A percentile compares a stretch with the other conserved stretches of the same genome.
These are phyloP conservation scores for Paramormyrops kingsleyae DNA, from an alignment of 2,113 vertebrate genomes.

Conservation along the genomic window DNA sequence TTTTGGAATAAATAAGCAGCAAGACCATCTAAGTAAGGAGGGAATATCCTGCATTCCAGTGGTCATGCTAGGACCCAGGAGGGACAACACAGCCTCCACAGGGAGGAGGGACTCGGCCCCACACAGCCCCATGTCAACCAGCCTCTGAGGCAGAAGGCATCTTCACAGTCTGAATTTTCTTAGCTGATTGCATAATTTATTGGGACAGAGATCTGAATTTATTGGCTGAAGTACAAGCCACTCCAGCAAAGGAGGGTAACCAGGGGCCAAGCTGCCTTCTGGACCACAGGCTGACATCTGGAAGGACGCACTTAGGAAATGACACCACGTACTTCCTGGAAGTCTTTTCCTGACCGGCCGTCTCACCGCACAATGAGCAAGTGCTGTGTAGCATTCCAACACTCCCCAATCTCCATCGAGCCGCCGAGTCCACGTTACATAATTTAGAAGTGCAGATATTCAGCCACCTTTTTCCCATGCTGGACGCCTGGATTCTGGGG, in stretches of 20 bases:
- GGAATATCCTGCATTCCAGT: no score
- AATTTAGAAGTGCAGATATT: not conserved
- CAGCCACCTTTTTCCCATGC: not conserved
- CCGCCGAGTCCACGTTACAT: not conserved
- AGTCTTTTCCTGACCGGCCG: not conserved
- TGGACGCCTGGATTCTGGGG: not conserved
- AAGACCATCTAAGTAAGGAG: no score
- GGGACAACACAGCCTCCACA: no score
- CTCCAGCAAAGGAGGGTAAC: not conserved
- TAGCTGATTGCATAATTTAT: no score
- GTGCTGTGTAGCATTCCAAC: not conserved
- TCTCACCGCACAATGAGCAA: not conserved
- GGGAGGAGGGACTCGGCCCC: no score
- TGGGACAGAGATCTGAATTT: not conserved
- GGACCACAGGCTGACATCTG: not conserved
- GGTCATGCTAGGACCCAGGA: no score
- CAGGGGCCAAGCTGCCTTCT: not conserved
- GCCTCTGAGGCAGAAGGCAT: no score
- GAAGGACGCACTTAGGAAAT: not conserved
- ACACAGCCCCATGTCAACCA: no score
- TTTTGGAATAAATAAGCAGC: no score
- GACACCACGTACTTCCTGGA: not conserved
- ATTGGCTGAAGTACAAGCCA: not conserved
- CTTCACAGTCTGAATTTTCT: no score
- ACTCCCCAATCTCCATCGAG: not conserved